These are phyloP conservation scores for Odocoileus virginianus DNA, from an alignment of 2,113 vertebrate genomes.

Conservation along the genomic window DNA sequence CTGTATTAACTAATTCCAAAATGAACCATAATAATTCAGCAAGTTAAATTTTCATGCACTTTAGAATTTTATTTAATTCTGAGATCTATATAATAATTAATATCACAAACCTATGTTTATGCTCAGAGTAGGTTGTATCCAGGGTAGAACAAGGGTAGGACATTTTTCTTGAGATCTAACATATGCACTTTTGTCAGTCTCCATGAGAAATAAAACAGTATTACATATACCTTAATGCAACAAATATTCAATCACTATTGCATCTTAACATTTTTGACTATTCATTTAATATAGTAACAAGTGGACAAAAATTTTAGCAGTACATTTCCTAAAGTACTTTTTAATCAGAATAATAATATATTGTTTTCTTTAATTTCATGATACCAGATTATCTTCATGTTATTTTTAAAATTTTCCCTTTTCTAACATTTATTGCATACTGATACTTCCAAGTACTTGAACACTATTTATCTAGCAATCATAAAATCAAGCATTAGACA, in stretches of 20 bases:
- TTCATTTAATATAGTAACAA: background rate
- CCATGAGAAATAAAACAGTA: background rate
- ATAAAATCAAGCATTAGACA: background rate
- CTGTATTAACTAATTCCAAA: background rate
- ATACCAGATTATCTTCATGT: background rate
- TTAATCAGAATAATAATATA: background rate
- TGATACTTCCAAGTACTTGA: background rate
- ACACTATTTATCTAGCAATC: background rate
- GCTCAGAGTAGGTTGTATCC: background rate
- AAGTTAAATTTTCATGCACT: background rate
- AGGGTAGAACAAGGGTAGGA: background rate
- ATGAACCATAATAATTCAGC: background rate
- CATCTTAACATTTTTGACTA: background rate
- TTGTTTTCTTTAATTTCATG: background rate
- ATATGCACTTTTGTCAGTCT: background rate
- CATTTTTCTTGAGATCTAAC: background rate
- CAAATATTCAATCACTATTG: background rate
- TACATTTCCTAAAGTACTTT: background rate
- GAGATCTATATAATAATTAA: background rate
- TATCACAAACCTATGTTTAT: background rate
- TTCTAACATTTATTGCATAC: background rate
- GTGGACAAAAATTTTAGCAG: background rate
- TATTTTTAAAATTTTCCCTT: background rate
- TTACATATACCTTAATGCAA: background rate
- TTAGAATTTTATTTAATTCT: background rate